phyloP scores from a whole-genome alignment of 2,797 vertebrate species.

The Parambassis ranga region DNA sequence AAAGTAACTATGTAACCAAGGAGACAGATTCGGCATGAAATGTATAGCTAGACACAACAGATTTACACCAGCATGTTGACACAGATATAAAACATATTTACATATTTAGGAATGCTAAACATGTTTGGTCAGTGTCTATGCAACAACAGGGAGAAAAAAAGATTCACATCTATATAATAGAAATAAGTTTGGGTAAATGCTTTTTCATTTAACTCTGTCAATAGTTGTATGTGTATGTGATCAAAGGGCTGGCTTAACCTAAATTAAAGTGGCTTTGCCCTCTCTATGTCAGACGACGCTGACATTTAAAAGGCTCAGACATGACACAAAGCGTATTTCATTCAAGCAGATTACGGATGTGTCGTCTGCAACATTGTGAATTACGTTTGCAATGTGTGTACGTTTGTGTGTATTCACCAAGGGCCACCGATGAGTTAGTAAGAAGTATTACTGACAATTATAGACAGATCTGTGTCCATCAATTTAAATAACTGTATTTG shows the following conservation, averaged over 20 bases:
- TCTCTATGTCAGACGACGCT: background rate
- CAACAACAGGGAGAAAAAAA: no score
- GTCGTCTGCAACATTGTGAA: conserved; percentile 6
- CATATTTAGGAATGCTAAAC: no score
- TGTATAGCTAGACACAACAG: no score
- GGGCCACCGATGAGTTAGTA: background rate
- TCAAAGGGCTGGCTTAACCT: background rate
- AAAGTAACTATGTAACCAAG: background rate
- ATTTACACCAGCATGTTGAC: no score
- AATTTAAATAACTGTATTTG: no score
- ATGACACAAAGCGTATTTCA: conserved; percentile 37
- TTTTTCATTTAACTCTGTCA: no score
- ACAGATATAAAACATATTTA: background rate
- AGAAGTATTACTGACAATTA: rapidly evolving
- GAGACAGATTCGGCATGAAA: background rate
- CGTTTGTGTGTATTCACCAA: background rate
- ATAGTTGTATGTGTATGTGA: background rate
- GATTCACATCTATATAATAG: background rate
- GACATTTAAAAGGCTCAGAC: conserved; percentile 13
- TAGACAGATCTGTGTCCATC: no score
- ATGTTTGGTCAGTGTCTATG: no score
- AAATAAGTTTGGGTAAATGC: no score
- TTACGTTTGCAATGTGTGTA: background rate
- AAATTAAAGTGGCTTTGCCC: background rate
- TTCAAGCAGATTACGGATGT: conserved; percentile 53